These are phyloP conservation scores for Zeugodacus cucurbitae DNA, from an alignment of 1,140 invertebrate species.

Conservation along the genomic window DNA sequence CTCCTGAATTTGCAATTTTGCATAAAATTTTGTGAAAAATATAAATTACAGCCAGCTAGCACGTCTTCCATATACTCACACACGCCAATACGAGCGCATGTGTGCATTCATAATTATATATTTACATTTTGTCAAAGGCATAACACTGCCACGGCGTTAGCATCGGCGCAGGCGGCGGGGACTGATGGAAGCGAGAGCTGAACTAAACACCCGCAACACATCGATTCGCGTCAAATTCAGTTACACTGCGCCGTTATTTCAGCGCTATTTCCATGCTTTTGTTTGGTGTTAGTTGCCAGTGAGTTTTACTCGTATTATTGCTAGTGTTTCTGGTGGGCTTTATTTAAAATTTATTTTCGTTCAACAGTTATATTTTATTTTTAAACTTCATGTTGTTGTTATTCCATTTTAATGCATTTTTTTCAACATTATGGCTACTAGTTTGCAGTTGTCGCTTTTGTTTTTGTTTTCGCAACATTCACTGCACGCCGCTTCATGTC, in stretches of 20 bases:
- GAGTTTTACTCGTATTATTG: not conserved
- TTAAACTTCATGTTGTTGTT: not conserved
- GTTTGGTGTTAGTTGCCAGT: not conserved
- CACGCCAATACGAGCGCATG: not conserved
- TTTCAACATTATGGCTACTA: not conserved
- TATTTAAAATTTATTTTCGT: not conserved
- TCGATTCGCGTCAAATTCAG: not conserved
- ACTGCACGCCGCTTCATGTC: not conserved
- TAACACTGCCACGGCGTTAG: not conserved
- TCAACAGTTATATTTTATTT: not conserved
- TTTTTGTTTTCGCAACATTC: not conserved
- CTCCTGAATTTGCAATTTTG: not conserved
- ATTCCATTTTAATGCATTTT: not conserved
- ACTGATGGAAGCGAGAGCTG: not conserved
- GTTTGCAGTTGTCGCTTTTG: not conserved
- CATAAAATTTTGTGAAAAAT: not conserved
- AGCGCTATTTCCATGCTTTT: not conserved
- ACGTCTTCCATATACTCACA: not conserved
- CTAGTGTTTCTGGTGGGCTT: not conserved
- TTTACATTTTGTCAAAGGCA: not conserved
- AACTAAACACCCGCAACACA: constrained; percentile 7
- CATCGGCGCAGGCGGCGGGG: not conserved
- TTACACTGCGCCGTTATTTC: not conserved
- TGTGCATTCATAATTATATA: not conserved
- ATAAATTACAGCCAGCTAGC: not conserved